phyloP scores from a whole-genome alignment of 2,888 invertebrate genomes.

The Noctua janthina region DNA sequence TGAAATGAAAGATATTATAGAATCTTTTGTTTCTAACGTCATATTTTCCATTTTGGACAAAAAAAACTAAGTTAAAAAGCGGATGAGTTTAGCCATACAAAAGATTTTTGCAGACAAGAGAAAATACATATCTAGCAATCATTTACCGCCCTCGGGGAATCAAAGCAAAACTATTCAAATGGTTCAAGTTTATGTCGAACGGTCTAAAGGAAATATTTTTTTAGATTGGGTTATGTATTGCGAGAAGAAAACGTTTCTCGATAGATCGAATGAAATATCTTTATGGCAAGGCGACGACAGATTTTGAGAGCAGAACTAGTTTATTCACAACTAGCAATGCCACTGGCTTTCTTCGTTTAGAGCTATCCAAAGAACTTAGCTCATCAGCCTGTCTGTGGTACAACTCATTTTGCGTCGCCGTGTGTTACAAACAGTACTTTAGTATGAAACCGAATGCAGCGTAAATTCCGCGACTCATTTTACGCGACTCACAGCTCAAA shows the following conservation, averaged over 20 bases:
- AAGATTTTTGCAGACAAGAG: slow-evolving; percentile 13
- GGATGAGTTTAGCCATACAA: slow-evolving; percentile 8
- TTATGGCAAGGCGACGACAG: neutral
- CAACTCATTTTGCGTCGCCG: no score
- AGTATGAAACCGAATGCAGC: no score
- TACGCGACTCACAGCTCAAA: no score
- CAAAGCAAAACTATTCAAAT: slow-evolving; percentile 50
- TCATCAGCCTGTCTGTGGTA: no score
- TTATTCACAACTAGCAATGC: neutral
- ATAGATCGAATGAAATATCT: slow-evolving; percentile 1
- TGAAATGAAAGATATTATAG: neutral
- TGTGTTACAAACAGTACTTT: no score
- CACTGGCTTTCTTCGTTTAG: neutral
- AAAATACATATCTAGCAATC: slow-evolving; percentile 33
- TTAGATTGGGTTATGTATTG: slow-evolving; percentile 22
- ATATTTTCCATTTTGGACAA: neutral
- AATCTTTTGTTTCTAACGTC: neutral
- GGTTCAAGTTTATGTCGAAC: slow-evolving; percentile 26
- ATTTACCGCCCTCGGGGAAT: slow-evolving; percentile 54
- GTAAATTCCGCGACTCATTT: no score
- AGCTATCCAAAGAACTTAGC: neutral
- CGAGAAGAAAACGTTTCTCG: neutral
- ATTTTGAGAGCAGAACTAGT: neutral
- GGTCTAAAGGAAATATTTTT: slow-evolving; percentile 7
- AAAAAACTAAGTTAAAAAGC: neutral